phyloP scores from a whole-genome alignment of 1,140 invertebrate genomes.

The Drosophila miranda region DNA sequence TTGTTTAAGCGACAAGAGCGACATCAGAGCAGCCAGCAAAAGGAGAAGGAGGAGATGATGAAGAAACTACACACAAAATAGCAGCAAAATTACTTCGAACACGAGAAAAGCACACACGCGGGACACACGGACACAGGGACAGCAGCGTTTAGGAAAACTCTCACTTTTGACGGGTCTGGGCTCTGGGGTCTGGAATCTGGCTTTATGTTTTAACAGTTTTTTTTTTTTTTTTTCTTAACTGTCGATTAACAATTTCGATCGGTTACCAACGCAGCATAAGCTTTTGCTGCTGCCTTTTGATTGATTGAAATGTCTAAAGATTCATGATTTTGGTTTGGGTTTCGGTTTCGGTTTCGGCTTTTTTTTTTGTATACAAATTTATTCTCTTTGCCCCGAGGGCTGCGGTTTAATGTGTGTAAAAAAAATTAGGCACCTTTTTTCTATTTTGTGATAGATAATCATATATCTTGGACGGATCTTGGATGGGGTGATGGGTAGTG shows the following conservation, averaged over 20 bases:
- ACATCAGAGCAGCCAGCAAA: too few species aligned
- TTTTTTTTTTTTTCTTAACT: conserved; percentile 22
- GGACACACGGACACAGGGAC: conserved; percentile 21
- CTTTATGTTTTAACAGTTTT: conserved; percentile 48
- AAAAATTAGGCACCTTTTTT: conserved; percentile 66
- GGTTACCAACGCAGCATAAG: background rate
- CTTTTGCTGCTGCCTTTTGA: conserved; percentile 57
- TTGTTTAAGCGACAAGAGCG: conserved; percentile 46
- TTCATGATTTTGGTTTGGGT: conserved; percentile 12
- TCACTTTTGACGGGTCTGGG: conserved; percentile 64
- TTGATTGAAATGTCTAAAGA: conserved; percentile 56
- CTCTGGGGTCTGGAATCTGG: conserved; percentile 13
- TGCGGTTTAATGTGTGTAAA: conserved; percentile 37
- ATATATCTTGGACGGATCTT: conserved; percentile 8
- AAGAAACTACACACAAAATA: conserved; percentile 37
- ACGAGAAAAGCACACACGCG: conserved; percentile 22
- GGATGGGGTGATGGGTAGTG: conserved; percentile 10
- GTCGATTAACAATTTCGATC: conserved; percentile 62
- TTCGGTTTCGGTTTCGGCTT: conserved; percentile 11
- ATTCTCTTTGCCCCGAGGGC: conserved; percentile 37
- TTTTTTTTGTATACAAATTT: conserved; percentile 3
- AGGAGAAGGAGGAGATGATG: conserved; percentile 40
- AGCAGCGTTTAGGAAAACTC: conserved; percentile 66
- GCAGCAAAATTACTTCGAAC: conserved; percentile 34
- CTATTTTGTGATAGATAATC: background rate